Conservation (phyloP, 64 coral and sea anemone genomes). For the Astreopora myriophthalma region DNA sequence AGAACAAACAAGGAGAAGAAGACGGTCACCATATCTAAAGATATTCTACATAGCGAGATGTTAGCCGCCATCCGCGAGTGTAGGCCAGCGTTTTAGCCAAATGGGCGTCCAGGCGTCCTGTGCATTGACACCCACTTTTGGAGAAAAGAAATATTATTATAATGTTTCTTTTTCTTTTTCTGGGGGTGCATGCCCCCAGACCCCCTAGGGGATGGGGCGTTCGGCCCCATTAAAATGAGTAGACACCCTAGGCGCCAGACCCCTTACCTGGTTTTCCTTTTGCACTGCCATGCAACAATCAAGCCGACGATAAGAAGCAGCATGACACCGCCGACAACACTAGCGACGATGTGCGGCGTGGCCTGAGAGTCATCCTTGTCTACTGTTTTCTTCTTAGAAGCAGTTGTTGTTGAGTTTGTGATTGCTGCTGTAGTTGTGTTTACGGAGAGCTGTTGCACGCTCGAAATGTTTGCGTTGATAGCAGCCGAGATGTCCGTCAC, state of each 20-base stretch:
- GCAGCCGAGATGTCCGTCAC: background rate
- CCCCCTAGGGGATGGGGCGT: too few relatives aligned
- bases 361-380: background rate
- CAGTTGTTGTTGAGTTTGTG: background rate
- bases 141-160: too few relatives aligned
- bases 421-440: conserved; percentile 8
- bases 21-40: too few relatives aligned
- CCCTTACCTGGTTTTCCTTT: background rate
- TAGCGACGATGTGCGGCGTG: background rate
- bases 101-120: too few relatives aligned
- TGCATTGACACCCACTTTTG: too few relatives aligned
- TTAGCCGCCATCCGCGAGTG: too few relatives aligned
- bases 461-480: conserved; percentile 10
- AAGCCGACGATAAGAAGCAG: background rate
- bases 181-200: too few relatives aligned
- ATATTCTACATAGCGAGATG: too few relatives aligned
- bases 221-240: too few relatives aligned
- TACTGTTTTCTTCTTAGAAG: background rate
- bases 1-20: too few relatives aligned
- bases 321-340: background rate
- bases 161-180: too few relatives aligned
- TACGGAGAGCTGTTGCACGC: background rate
- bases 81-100: too few relatives aligned
- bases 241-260: background rate
- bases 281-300: background rate